Evolutionary conservation across 2,113 vertebrate genomes (phyloP).

Genomic region (Morone chrysops): DNA sequence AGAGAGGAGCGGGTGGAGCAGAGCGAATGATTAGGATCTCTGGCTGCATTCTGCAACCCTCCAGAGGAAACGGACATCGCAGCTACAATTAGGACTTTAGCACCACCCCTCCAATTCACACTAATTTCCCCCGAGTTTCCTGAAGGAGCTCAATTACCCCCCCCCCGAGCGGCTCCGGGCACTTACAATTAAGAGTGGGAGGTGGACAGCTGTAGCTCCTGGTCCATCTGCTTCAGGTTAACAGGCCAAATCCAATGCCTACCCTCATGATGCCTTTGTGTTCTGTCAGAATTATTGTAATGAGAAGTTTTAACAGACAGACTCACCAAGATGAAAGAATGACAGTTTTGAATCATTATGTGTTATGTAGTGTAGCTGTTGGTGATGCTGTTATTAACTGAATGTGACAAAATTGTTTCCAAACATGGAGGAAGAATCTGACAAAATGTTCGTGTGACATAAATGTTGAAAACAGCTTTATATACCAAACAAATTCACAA

Average conservation of each 20-base stretch:
- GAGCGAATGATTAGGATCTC: constrained; percentile 46
- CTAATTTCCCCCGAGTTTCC: constrained; percentile 67
- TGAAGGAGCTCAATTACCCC: constrained; percentile 69
- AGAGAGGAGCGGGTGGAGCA: constrained; percentile 17
- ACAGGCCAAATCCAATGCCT: constrained; percentile 5
- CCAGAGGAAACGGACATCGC: constrained; percentile 63
- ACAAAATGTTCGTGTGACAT: background rate
- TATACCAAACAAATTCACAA: background rate
- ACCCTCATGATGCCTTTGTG: background rate
- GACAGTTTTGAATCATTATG: background rate
- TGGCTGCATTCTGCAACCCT: constrained; percentile 60
- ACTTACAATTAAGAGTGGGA: constrained; percentile 54
- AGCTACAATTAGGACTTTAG: constrained; percentile 61
- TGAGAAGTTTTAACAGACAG: background rate
- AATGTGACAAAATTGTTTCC: background rate
- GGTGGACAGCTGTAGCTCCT: constrained; percentile 57
- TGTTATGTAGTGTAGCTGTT: background rate
- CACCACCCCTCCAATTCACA: constrained; percentile 72
- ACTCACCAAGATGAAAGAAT: background rate
- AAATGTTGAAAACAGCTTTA: constrained; percentile 13
- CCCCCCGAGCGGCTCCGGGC: constrained; percentile 41
- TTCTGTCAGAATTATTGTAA: background rate
- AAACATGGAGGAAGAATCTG: background rate
- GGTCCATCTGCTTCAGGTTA: constrained; percentile 72
- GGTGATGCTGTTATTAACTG: background rate